phyloP scores from a whole-genome alignment of 53 echinoderm and acorn worm genomes.

The Pentamera pediparva region DNA sequence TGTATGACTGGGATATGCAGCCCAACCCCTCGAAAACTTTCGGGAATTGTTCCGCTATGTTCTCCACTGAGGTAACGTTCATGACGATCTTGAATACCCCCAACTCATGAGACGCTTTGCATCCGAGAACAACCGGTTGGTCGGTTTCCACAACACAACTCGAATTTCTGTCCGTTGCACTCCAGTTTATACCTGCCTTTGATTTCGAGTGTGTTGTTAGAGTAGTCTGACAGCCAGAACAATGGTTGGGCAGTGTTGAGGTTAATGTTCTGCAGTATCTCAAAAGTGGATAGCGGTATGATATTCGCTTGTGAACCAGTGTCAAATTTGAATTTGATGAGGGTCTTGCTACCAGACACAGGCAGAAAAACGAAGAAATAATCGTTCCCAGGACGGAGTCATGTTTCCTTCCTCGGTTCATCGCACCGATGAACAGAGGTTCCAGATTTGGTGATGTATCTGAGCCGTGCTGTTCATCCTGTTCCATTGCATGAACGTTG shows the following conservation, averaged over 20 bases:
- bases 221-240: conserved; percentile 3
- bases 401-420: background rate
- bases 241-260: background rate
- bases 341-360: background rate
- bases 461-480: background rate
- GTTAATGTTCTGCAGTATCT: background rate
- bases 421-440: conserved; percentile 1
- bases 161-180: background rate
- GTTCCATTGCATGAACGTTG: conserved; percentile 4
- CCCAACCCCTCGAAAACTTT: conserved; percentile 31
- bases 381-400: background rate
- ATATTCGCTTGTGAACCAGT: conserved; percentile 48
- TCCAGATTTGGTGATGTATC: background rate
- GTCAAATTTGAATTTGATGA: conserved; percentile 45
- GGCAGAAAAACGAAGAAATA: background rate
- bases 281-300: conserved; percentile 23
- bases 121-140: background rate
- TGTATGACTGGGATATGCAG: conserved; percentile 4
- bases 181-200: background rate
- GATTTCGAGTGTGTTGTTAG: background rate
- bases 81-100: background rate
- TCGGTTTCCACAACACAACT: background rate
- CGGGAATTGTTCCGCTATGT: too few relatives aligned
- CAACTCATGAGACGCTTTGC: background rate
- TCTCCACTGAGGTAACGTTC: background rate